Conservation (phyloP, 37 sponge, comb jelly and placozoan species). For the Agelas oroides region DNA sequence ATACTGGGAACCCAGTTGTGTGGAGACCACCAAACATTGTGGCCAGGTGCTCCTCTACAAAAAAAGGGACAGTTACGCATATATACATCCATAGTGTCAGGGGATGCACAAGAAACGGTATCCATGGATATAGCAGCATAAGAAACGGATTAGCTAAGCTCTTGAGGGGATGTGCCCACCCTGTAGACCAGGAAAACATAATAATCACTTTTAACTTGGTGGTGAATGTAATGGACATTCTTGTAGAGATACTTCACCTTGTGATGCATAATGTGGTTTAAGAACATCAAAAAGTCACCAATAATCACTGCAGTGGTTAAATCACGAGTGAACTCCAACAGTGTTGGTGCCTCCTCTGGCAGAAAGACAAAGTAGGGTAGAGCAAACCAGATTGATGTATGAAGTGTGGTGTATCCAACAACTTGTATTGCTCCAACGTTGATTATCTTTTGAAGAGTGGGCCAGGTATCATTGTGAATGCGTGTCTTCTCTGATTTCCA, state of each 20-base stretch:
- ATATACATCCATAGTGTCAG: constrained; percentile 9
- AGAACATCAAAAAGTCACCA: constrained; percentile 25
- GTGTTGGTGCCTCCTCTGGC: constrained; percentile 14
- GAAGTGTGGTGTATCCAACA: neutral
- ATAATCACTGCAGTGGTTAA: neutral
- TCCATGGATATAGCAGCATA: constrained; percentile 12
- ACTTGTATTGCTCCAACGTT: neutral
- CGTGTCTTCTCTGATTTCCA: neutral
- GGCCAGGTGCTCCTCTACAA: constrained; percentile 26
- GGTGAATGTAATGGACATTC: constrained; percentile 22
- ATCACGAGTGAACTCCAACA: constrained; percentile 6
- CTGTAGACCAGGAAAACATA: constrained; percentile 18
- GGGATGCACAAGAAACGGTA: constrained; percentile 3
- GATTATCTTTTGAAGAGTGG: neutral
- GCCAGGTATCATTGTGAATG: constrained; percentile 3
- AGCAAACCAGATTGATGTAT: neutral
- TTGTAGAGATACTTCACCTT: constrained; percentile 18
- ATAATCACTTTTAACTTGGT: constrained; percentile 4
- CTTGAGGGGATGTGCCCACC: constrained; percentile 27
- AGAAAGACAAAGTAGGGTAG: neutral
- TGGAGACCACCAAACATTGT: constrained; percentile 36
- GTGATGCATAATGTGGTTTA: constrained; percentile 27
- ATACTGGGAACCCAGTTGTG: neutral
- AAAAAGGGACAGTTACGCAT: neutral
- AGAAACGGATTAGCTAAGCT: neutral